Percentiles rank a stretch among this genome's conserved stretches.
These are phyloP conservation scores for Odocoileus virginianus DNA, from an alignment of 2,113 vertebrate genomes.

Conservation along the genomic window DNA sequence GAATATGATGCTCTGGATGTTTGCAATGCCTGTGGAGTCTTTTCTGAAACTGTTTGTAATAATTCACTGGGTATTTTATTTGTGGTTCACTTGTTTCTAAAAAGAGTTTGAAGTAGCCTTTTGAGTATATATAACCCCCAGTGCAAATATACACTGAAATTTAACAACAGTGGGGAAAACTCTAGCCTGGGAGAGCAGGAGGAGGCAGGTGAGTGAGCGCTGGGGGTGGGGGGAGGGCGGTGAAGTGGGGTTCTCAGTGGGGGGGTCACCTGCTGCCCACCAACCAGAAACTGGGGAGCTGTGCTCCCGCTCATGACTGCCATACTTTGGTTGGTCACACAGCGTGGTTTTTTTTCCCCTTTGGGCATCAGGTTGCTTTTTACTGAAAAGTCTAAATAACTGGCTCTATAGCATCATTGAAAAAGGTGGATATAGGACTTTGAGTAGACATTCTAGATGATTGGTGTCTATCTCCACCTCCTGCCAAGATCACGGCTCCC, in stretches of 20 bases:
- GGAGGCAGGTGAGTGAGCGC: not conserved
- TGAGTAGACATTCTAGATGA: not conserved
- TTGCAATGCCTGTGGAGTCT: not conserved
- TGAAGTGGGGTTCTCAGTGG: too few species aligned
- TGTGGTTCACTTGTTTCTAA: not conserved
- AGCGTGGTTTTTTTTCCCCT: too few species aligned
- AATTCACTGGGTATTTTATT: not conserved
- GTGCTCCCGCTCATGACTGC: fast-evolving
- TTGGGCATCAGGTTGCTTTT: not conserved
- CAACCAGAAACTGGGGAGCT: not conserved
- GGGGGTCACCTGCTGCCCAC: not conserved
- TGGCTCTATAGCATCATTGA: not conserved
- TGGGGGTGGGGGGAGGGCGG: not conserved
- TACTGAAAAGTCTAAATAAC: not conserved
- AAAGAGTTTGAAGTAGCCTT: not conserved
- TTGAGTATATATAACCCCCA: not conserved
- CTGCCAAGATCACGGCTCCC: not conserved
- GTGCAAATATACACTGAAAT: not conserved
- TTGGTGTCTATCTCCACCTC: not conserved
- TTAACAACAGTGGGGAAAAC: not conserved
- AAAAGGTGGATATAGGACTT: not conserved
- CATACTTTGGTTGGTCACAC: not conserved
- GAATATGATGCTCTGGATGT: not conserved
- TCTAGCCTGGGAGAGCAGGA: not conserved
- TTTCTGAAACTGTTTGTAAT: not conserved